Base-by-base conservation (phyloP, 2,113 vertebrate species). In the Apteryx owenii region DNA sequence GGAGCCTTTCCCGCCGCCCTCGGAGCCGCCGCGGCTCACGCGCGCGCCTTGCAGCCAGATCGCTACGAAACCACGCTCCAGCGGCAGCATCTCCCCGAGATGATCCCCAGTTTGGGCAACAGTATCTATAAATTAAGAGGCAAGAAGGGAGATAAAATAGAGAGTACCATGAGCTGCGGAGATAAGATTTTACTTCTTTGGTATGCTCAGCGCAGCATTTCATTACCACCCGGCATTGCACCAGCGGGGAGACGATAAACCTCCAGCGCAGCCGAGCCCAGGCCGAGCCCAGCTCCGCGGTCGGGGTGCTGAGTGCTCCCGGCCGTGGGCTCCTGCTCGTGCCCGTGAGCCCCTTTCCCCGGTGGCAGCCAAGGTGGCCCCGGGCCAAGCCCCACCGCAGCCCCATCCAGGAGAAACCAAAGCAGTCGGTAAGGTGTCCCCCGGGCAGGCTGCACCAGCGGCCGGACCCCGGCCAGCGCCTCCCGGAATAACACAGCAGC, bases 61-160 rank as follows among this genome's bases (percentile, higher is more conserved):
- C 11, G 4, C 44, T 4, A 10, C 1, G 20, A 22, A 0, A 1
- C 28, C 61, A 4, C 25, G 53, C 22, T 70, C 33, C 61, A 26
- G 56, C 0, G 36, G 42, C 88, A 64, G 18, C 53, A 33, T 10
- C 82, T 69, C 73, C 65, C 44, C 12, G 2, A 48, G 36, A 28
- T 6, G 2, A 9, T 2, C 28, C 54, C 21, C 3, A n/a, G 38
- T n/a, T 8, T 36, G 42, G 38, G 36, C 8, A 82, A 56, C 0
- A 10, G 20, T 0, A 0, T 5, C 83, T 5, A 1, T 9, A 42
- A 61, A 17, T 28, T 16, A 40, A 44, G 22, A 69, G 38, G 76
- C 72, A 51, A 58, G 42, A 56, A 0, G 1, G 44, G 28, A 80
- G 64, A 61, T 31, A 44, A 86, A 88, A 82, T 40, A 15, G 68